Percentiles rank a stretch among this genome's conserved stretches.
phyloP scores from a whole-genome alignment of 1,140 invertebrate species.

The Pseudobourletiella spinata region DNA sequence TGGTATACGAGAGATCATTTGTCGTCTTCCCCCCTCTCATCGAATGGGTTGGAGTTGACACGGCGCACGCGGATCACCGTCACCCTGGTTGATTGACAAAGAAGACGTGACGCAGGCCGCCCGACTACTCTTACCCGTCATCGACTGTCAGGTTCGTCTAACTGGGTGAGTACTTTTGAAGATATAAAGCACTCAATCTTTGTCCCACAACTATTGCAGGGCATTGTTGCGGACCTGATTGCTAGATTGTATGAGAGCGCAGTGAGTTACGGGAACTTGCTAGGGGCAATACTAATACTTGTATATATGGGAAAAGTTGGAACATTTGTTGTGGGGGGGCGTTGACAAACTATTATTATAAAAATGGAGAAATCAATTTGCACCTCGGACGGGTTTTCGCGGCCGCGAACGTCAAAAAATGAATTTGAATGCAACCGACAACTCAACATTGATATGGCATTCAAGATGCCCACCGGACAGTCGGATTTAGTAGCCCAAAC shows the following conservation, averaged over 20 bases:
- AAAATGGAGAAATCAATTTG: background rate
- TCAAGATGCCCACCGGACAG: constrained; percentile 65
- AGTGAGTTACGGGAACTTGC: no score
- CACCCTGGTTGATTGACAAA: constrained; percentile 64
- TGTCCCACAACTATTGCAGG: no score
- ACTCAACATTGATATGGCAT: constrained; percentile 65
- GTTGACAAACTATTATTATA: background rate
- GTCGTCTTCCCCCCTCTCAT: constrained; percentile 75
- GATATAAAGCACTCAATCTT: no score
- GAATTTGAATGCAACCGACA: constrained; percentile 50
- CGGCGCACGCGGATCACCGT: constrained; percentile 69
- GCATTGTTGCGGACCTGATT: no score
- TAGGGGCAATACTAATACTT: no score
- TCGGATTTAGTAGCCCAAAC: constrained; percentile 69
- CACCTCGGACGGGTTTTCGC: constrained; percentile 32
- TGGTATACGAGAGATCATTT: constrained; percentile 76
- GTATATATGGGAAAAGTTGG: background rate
- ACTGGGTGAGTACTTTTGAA: constrained; percentile 47
- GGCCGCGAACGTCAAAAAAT: constrained; percentile 43
- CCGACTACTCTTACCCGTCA: constrained; percentile 67
- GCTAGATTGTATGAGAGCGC: no score
- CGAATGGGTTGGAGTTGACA: constrained; percentile 74
- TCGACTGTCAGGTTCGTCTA: constrained; percentile 72
- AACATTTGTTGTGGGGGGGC: background rate
- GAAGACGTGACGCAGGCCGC: constrained; percentile 83